Evolutionary conservation across 2,888 invertebrate genomes (phyloP), one percentile per base, ranked within the genome.

Genomic region (Acrobasis consociella): DNA sequence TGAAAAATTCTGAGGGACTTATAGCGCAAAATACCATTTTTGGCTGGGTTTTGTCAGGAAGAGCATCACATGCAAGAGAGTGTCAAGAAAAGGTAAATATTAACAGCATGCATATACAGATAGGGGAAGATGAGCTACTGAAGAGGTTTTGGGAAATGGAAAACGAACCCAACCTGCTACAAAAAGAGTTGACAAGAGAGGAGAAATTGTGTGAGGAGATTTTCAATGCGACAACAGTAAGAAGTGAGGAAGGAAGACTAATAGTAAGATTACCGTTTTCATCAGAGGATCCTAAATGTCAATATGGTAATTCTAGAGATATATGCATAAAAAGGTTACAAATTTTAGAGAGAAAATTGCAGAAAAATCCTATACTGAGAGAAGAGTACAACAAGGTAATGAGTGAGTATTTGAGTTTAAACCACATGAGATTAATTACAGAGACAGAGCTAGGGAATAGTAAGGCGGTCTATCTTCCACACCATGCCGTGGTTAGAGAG

Each of bases 21-120:
- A 64, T 5, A 22, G 65, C 1, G 17, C 58, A 9, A 42, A 70
- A 69, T 17, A 72, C 72, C 13, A 39, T 52, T 9, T 64, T 72
- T 46, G 70, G 72, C 15, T 72, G 71, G 71, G 65, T 72, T 64
- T 49, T 72, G 15, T 71, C 69, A n/a, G 69, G 72, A 5, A 55
- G 11, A 46, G 51, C 22, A 16, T 42, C 22, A 50, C n/a, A 67
- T 9, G 39, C 9, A 38, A 7, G 2, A 15, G 13, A n/a, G 5
- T 38, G 16, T 11, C 15, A 8, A 9, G 5, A 9, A 5, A 69
- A 52, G 10, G 22, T 22, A 22, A 39, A 10, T 9, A 52, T 52
- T 10, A 13, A 13, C 9, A 52, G 31, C 31, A n/a, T 52, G 13
- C 52, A 52, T 37, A 31, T 52, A 11, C 52, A 31, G n/a, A 31